A percentile compares a stretch with the other conserved stretches of the same genome.
Evolutionary conservation across 2,113 vertebrate genomes (phyloP).

Genomic region (Dascyllus trimaculatus): DNA sequence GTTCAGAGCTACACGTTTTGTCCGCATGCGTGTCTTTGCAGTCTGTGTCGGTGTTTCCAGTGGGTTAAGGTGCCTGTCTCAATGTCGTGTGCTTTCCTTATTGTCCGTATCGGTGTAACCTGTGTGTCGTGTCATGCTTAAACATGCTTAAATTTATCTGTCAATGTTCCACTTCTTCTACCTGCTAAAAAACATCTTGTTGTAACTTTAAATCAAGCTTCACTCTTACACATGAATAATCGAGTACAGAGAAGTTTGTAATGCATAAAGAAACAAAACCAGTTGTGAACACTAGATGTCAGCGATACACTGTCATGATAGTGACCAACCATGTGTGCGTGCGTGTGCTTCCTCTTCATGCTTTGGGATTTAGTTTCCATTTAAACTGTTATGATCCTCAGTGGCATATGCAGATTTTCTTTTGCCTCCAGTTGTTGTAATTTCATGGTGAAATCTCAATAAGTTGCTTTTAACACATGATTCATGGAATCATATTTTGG

Average conservation of each 20-base stretch:
- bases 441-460: background rate
- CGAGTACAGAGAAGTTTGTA: background rate
- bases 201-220: background rate
- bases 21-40: constrained; percentile 47
- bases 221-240: background rate
- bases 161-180: background rate
- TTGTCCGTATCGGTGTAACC: constrained; percentile 40
- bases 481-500: background rate
- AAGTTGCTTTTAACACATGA: background rate
- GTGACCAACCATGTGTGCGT: background rate
- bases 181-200: background rate
- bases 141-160: background rate
- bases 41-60: constrained; percentile 22
- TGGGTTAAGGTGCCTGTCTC: constrained; percentile 3
- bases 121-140: background rate
- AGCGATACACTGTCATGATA: constrained; percentile 18
- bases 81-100: constrained; percentile 19
- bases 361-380: background rate
- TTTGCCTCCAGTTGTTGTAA: background rate
- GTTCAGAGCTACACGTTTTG: constrained; percentile 21
- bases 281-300: constrained; percentile 64
- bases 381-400: background rate
- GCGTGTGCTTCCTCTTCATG: constrained; percentile 9
- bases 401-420: background rate
- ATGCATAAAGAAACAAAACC: background rate